phyloP scores from a whole-genome alignment of 2,113 vertebrate genomes.

The Oncorhynchus nerka region DNA sequence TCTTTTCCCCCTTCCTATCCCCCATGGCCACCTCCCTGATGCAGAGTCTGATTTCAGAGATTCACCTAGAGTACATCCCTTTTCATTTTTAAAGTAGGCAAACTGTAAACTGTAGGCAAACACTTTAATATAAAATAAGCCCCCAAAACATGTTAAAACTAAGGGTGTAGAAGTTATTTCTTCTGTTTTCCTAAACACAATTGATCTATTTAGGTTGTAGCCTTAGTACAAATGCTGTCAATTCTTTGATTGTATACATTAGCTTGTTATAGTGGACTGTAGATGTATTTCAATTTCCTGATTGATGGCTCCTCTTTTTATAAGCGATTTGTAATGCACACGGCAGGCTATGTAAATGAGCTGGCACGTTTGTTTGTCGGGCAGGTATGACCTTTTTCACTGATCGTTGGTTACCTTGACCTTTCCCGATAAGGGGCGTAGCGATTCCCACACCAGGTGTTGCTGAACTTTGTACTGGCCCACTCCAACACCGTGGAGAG shows the following conservation, averaged over 20 bases:
- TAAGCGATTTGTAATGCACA: not conserved
- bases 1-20: not conserved
- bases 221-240: not conserved
- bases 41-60: conserved; percentile 47
- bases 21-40: not conserved
- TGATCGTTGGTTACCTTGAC: no score
- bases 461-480: conserved; percentile 53
- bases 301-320: not conserved
- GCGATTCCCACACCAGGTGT: conserved; percentile 30
- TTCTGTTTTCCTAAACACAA: not conserved
- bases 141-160: conserved; percentile 22
- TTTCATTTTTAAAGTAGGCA: conserved; percentile 56
- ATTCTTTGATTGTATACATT: conserved; percentile 16
- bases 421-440: no score
- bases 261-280: not conserved
- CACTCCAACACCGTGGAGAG: conserved; percentile 49
- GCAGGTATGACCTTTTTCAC: no score
- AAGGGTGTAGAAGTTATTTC: not conserved
- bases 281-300: not conserved
- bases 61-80: conserved; percentile 36
- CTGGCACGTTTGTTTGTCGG: no score
- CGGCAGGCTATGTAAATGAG: no score
- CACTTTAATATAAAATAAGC: conserved; percentile 48
- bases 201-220: not conserved
- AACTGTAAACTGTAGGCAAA: conserved; percentile 43